These are phyloP conservation scores for Drosophila nannoptera DNA, from an alignment of 1,140 invertebrate species.

Conservation along the genomic window DNA sequence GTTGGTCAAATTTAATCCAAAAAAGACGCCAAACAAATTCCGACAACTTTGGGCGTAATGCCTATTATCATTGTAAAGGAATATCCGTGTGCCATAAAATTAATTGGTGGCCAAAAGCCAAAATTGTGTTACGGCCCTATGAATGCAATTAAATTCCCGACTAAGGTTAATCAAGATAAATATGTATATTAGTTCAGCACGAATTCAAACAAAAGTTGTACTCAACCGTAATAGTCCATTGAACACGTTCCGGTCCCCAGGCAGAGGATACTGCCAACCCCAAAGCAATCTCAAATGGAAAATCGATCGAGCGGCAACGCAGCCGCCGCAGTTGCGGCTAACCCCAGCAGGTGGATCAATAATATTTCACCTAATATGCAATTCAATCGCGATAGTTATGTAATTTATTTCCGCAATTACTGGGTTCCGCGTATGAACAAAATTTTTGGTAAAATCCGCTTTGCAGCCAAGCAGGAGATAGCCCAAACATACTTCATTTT, in stretches of 20 bases:
- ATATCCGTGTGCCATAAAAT: constrained; percentile 59
- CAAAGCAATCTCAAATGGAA: constrained; percentile 30
- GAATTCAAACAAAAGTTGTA: constrained; percentile 59
- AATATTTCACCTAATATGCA: constrained; percentile 65
- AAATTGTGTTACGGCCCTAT: constrained; percentile 39
- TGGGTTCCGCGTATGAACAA: neutral
- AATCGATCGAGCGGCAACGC: neutral
- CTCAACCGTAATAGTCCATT: constrained; percentile 18
- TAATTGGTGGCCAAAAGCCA: constrained; percentile 55
- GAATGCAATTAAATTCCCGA: constrained; percentile 63
- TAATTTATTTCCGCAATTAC: constrained; percentile 62
- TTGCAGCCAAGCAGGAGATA: neutral
- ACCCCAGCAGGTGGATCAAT: constrained; percentile 12
- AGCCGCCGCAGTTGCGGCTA: no score
- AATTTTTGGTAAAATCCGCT: neutral
- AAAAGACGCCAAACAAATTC: no score
- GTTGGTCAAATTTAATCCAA: no score
- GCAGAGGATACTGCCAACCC: neutral
- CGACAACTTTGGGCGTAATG: no score
- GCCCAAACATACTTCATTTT: neutral
- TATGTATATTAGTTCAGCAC: neutral
- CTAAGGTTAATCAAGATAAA: constrained; percentile 44
- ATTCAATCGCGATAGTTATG: constrained; percentile 72
- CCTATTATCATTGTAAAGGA: constrained; percentile 26
- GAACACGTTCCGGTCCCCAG: constrained; percentile 2